Conservation (phyloP, 2,113 vertebrate species). For the Clarias gariepinus region DNA sequence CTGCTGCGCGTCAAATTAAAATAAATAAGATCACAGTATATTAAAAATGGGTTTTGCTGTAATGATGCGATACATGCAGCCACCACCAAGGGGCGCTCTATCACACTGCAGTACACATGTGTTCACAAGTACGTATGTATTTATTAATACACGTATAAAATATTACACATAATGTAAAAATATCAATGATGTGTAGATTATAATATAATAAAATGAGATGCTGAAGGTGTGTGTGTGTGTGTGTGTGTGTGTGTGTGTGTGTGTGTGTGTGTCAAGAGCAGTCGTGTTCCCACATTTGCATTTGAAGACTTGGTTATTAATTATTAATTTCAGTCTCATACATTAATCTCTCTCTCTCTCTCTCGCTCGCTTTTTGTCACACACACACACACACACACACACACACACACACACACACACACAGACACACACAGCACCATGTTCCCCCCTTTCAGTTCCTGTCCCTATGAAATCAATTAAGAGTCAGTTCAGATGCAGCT, state of each 20-base stretch:
- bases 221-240: not conserved
- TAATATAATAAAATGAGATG: not conserved
- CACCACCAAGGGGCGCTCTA: slow-evolving; percentile 4
- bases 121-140: not conserved
- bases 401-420: slow-evolving; percentile 20
- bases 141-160: not conserved
- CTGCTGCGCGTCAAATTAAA: not conserved
- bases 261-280: slow-evolving; percentile 64
- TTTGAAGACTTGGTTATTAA: slow-evolving; percentile 76
- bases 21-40: no score
- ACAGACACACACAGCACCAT: slow-evolving; percentile 62
- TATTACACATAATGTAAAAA: not conserved
- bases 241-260: no score
- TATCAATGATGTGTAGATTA: not conserved
- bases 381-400: slow-evolving; percentile 12
- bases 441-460: slow-evolving; percentile 65
- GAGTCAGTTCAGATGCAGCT: slow-evolving; percentile 70
- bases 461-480: slow-evolving; percentile 82
- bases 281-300: slow-evolving; percentile 72
- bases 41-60: not conserved
- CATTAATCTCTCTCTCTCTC: slow-evolving; percentile 43
- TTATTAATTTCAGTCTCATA: slow-evolving; percentile 65
- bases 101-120: not conserved
- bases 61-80: not conserved
- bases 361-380: not conserved